Evolutionary conservation across 1,140 invertebrate species (phyloP), one percentile per base, ranked within the genome.

Genomic region (Orussus abietinus): DNA sequence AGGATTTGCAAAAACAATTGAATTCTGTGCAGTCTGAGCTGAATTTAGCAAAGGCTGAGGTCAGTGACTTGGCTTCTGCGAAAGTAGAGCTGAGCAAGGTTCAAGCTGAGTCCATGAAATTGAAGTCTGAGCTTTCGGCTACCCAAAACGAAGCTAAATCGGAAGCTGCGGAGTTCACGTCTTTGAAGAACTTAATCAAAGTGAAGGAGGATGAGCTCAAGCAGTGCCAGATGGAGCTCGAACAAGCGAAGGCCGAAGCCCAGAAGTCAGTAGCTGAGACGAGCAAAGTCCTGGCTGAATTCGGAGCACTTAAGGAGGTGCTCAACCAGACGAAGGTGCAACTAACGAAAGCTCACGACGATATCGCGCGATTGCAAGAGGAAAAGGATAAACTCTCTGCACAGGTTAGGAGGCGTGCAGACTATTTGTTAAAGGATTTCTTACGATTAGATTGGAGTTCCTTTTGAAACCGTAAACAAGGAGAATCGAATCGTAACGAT

Each of bases 351-450:
- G 33, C 60, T 4, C 48, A 64, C 7, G 57, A 64, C 5, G 54
- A 66, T 42, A 50, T 62, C 25, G 44, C 50, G n/a, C 55, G 50
- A 47, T 42, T 69, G n/a, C 68, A 75, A 38, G 75, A 77, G 41
- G 76, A 78, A 26, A 59, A 69, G 11, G 69, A 78, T 25, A 75
- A 69, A 58, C 63, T 79, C 41, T 71, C 64, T 14, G 53, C 67
- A 53, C 70, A 78, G 64, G 77, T 79, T 36, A 25, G 40, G 38
- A 4, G 42, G 29, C 34, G 42, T 31, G n/a, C n/a, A n/a, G n/a
- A n/a, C n/a, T n/a, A n/a, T n/a, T n/a, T n/a, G n/a, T n/a, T n/a
- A n/a, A n/a, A n/a, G n/a, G n/a, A n/a, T n/a, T n/a, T n/a, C n/a
- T n/a, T n/a, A n/a, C n/a, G n/a, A n/a, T n/a, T n/a, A n/a, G n/a